A percentile compares a stretch with the other conserved stretches of the same genome.
phyloP scores from a whole-genome alignment of 1,140 invertebrate species.

The Idris sp. region DNA sequence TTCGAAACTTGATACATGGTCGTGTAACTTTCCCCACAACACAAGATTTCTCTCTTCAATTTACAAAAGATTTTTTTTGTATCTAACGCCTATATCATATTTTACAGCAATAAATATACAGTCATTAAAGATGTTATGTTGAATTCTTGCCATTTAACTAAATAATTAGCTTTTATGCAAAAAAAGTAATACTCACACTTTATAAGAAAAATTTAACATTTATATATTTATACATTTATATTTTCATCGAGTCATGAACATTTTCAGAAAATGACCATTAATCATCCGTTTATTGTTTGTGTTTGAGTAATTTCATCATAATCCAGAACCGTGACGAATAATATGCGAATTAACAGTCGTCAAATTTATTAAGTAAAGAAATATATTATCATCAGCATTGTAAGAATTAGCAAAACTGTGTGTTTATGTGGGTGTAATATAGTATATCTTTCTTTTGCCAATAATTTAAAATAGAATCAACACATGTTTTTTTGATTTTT shows the following conservation, averaged over 20 bases:
- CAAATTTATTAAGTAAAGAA: constrained; percentile 35
- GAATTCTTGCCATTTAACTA: background rate
- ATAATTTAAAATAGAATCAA: too few species aligned
- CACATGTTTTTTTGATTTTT: too few species aligned
- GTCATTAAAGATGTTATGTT: background rate
- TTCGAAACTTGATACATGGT: constrained; percentile 3
- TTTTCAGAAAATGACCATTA: constrained; percentile 36
- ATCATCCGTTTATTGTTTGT: constrained; percentile 24
- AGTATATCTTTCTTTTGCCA: too few species aligned
- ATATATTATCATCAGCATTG: constrained; percentile 39
- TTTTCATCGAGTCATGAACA: constrained; percentile 38
- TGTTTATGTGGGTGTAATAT: too few species aligned
- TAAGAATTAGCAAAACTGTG: constrained; percentile 27
- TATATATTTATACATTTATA: too few species aligned
- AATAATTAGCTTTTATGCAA: background rate
- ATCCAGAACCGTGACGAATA: constrained; percentile 24
- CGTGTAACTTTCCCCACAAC: constrained; percentile 6
- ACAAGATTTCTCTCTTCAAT: constrained; percentile 3
- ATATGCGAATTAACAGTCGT: constrained; percentile 39
- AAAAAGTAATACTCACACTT: too few species aligned
- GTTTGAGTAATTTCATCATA: constrained; percentile 31
- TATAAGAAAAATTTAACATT: too few species aligned
- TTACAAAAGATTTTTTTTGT: constrained; percentile 1
- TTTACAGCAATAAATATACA: constrained; percentile 5
- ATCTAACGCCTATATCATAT: too few species aligned